Evolutionary conservation across 2,113 vertebrate species (phyloP).

Genomic region (Oreochromis aureus): DNA sequence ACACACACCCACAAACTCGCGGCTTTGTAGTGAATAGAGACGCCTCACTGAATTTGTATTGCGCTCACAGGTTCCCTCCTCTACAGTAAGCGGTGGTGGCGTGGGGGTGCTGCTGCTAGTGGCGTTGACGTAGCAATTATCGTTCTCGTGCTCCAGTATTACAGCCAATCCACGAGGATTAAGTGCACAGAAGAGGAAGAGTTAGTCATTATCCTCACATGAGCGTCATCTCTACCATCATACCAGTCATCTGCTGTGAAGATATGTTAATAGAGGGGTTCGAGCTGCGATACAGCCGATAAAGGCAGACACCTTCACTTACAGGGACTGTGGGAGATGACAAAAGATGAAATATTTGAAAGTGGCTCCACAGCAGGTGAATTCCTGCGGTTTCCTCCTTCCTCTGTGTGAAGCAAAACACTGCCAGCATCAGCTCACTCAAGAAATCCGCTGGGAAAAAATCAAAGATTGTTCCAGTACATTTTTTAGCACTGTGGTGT

Average conservation of each 20-base stretch:
- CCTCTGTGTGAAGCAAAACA: not conserved
- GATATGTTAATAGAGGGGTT: slow-evolving; percentile 7
- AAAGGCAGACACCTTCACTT: not conserved
- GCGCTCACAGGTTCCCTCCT: not conserved
- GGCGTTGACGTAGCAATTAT: slow-evolving; percentile 37
- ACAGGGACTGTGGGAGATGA: not conserved
- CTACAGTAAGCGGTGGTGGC: not conserved
- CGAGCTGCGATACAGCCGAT: not conserved
- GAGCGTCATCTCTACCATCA: slow-evolving; percentile 28
- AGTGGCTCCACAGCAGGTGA: not conserved
- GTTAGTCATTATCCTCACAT: slow-evolving; percentile 21
- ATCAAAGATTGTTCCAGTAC: not conserved
- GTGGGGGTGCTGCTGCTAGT: not conserved
- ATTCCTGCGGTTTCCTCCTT: not conserved
- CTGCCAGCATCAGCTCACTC: not conserved
- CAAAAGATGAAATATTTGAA: not conserved
- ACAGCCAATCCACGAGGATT: slow-evolving; percentile 23
- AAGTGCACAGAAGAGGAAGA: slow-evolving; percentile 15
- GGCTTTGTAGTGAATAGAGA: not conserved
- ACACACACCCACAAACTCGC: not conserved
- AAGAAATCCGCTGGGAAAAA: not conserved
- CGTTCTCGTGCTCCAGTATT: slow-evolving; percentile 1
- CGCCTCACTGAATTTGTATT: not conserved
- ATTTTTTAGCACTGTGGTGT: not conserved
- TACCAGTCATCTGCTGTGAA: slow-evolving; percentile 7